Conservation (phyloP, 2,797 vertebrate genomes). For the Leuciscus waleckii region DNA sequence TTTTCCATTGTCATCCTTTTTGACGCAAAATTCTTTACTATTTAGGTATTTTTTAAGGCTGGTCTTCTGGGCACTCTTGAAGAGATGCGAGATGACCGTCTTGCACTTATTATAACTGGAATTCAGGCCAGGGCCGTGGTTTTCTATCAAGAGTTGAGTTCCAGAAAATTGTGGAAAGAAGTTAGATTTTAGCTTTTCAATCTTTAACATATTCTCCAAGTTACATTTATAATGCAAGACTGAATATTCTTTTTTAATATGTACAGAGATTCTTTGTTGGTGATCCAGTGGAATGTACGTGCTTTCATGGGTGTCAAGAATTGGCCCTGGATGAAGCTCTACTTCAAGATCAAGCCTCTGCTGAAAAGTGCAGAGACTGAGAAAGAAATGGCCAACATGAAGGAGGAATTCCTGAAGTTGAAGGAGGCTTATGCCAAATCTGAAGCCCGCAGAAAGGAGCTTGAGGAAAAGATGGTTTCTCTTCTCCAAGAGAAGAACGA, state of each 20-base stretch:
- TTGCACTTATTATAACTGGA: conserved; percentile 85
- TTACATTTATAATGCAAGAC: neutral
- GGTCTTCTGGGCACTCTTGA: neutral
- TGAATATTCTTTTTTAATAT: neutral
- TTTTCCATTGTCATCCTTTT: neutral
- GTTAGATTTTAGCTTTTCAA: conserved; percentile 61
- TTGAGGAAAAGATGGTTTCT: conserved; percentile 23
- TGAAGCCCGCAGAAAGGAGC: neutral
- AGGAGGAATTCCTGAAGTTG: neutral
- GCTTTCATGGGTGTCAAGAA: conserved; percentile 86
- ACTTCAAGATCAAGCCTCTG: conserved; percentile 80
- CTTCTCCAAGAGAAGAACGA: conserved; percentile 16
- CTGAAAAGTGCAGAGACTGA: conserved; percentile 78
- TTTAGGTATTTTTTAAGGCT: conserved; percentile 90
- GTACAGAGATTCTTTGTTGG: neutral
- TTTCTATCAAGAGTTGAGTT: conserved; percentile 83
- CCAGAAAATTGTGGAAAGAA: conserved; percentile 84
- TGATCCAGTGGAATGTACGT: conserved; percentile 2
- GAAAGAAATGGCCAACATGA: conserved; percentile 28
- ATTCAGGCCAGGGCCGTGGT: conserved; percentile 83
- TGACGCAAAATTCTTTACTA: neutral
- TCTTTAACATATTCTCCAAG: neutral
- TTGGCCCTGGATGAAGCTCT: conserved; percentile 75
- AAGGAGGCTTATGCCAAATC: conserved; percentile 7
- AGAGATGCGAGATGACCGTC: conserved; percentile 74